Evolutionary conservation across 2,888 invertebrate species (phyloP).

Genomic region (Drepanosiphum platanoidis): DNA sequence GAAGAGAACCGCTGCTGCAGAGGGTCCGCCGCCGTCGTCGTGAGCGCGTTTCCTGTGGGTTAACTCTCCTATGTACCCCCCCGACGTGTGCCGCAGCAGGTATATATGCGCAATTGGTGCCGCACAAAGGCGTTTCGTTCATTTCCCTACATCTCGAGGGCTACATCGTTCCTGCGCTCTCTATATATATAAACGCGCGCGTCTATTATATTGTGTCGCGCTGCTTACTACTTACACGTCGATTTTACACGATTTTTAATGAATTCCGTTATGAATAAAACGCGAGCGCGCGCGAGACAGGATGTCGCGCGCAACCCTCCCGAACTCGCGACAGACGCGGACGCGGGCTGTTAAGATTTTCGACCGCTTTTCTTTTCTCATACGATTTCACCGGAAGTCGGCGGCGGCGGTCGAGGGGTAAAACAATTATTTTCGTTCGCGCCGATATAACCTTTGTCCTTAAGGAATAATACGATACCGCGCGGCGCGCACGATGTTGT

Average conservation of each 20-base stretch:
- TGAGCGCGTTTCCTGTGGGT: constrained; percentile 43
- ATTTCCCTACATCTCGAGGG: constrained; percentile 1
- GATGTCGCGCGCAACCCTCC: constrained; percentile 39
- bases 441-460: not conserved
- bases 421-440: constrained; percentile 6
- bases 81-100: constrained; percentile 18
- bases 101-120: constrained; percentile 33
- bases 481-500: too few relatives aligned
- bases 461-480: too few relatives aligned
- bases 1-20: constrained; percentile 25
- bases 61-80: constrained; percentile 17
- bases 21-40: not conserved
- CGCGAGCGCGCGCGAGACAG: not conserved
- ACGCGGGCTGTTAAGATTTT: constrained; percentile 4
- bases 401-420: not conserved
- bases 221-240: not conserved
- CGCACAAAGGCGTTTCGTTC: constrained; percentile 51
- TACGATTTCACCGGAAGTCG: constrained; percentile 41
- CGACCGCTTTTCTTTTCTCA: constrained; percentile 10
- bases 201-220: not conserved
- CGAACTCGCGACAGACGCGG: not conserved
- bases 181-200: not conserved
- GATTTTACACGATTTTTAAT: constrained; percentile 46
- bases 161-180: not conserved
- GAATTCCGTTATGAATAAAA: constrained; percentile 40